Evolutionary conservation across 2,113 vertebrate genomes (phyloP), one percentile per base, ranked within the genome.

Genomic region (Setophaga kirtlandii): DNA sequence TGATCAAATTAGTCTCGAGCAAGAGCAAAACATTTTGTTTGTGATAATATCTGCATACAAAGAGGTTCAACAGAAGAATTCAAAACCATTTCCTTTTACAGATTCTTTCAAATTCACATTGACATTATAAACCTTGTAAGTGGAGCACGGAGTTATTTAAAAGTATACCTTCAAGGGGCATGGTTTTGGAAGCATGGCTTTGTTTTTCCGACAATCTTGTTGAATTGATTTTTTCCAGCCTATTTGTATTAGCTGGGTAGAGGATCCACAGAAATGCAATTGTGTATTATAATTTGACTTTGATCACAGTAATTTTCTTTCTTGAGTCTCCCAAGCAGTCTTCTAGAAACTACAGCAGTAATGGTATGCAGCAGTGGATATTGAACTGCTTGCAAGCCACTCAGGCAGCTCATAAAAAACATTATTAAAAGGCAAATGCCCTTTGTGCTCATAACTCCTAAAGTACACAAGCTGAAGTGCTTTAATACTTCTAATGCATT

Each of bases 371-470:
- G 89, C 65, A 15, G 35, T 93, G 75, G 83, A 49, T 91, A 83
- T 56, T 83, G 81, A 90, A 78, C 83, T 75, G 59, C 87, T 84
- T 84, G 80, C 73, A 80, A 93, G 85, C 63, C 83, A 46, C 85
- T 90, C 67, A 50, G 67, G 70, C 80, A 95, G 59, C 83, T 87
- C 87, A 78, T 94, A 94, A 93, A 93, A 62, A 92, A 89, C 67
- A 87, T 91, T 94, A 94, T 95, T 95, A 93, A 94, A 95, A 96
- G 83, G 91, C 76, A 88, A 92, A 95, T 80, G 91, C 49, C 82
- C 80, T 93, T 96, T 89, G 75, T 88, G 79, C 84, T 90, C 75
- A 7, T 79, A 83, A 82, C 62, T 87, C 91, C 64, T 55, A 74
- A 87, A 84, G 50, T 68, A 17, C 3, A 10, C 14, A 23, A 47